phyloP scores from a whole-genome alignment of 2,797 vertebrate genomes.

The Sylvia borin region DNA sequence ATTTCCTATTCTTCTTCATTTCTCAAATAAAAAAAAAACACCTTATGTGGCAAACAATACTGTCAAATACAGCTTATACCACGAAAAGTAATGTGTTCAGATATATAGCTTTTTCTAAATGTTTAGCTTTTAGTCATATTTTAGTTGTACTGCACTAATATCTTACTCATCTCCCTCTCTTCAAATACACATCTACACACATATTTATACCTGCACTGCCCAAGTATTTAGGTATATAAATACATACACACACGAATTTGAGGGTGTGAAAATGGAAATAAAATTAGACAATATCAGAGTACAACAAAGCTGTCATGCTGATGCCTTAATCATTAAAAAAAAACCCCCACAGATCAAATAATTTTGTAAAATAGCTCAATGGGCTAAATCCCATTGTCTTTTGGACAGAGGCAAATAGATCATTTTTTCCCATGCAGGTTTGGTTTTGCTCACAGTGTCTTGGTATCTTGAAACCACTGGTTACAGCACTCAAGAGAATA shows the following conservation, averaged over 20 bases:
- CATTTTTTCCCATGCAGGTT: constrained; percentile 7
- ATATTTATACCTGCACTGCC: background rate
- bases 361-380: constrained; percentile 35
- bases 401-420: background rate
- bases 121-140: background rate
- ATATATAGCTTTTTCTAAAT: background rate
- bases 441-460: constrained; percentile 4
- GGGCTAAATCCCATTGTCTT: constrained; percentile 8
- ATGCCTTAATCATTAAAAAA: constrained; percentile 19
- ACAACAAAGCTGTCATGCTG: constrained; percentile 36
- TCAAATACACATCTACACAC: background rate
- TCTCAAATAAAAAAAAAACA: background rate
- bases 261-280: constrained; percentile 12
- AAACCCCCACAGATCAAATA: background rate
- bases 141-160: background rate
- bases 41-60: background rate
- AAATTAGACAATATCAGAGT: constrained; percentile 14
- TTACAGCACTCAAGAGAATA: background rate
- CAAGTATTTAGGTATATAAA: background rate
- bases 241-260: background rate
- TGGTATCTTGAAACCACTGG: background rate
- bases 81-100: background rate
- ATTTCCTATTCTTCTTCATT: background rate
- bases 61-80: background rate
- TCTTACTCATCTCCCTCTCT: background rate